Conservation (phyloP, 2,797 vertebrate species). For the Argya squamiceps region DNA sequence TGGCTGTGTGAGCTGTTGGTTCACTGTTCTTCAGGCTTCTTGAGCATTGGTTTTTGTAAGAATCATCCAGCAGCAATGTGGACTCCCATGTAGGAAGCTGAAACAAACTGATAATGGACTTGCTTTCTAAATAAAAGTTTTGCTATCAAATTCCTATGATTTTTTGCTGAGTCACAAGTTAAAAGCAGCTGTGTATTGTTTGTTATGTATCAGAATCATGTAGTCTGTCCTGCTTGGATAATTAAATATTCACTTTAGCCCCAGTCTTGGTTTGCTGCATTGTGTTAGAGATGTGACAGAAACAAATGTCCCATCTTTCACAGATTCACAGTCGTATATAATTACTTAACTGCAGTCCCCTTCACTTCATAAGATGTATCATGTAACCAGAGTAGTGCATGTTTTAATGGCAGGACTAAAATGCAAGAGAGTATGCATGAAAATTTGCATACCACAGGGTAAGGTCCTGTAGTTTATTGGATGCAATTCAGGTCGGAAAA, state of each 20-base stretch:
- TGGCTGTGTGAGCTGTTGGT: neutral
- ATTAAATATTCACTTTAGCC: neutral
- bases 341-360: neutral
- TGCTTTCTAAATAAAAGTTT: neutral
- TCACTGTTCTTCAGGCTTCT: neutral
- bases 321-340: neutral
- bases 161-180: neutral
- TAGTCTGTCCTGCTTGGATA: neutral
- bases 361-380: neutral
- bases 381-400: neutral
- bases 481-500: neutral
- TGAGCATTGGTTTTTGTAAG: neutral
- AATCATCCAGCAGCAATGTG: neutral
- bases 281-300: neutral
- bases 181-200: neutral
- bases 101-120: neutral
- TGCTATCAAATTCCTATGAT: neutral
- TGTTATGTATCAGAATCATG: neutral
- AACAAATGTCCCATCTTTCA: neutral
- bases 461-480: neutral
- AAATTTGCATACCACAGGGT: neutral
- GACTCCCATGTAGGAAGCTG: neutral
- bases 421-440: neutral
- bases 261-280: neutral
- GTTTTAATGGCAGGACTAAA: neutral